Evolutionary conservation across 2,113 vertebrate species (phyloP), one percentile per base, ranked within the genome.

Genomic region (Poeciliopsis occidentalis): DNA sequence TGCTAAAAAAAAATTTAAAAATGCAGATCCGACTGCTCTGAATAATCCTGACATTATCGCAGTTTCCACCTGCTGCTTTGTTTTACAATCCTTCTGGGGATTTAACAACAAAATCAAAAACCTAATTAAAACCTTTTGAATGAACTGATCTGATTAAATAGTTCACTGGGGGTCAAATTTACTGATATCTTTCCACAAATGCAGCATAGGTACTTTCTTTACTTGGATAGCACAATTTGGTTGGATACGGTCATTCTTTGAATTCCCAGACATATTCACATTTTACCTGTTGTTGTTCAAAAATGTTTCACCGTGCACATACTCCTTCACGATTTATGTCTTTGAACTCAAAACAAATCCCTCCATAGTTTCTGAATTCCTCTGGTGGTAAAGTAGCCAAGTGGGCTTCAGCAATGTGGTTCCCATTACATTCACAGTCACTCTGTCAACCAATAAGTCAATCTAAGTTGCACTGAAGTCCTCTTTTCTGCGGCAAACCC

Each of bases 261-360:
- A 87, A 89, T 91, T 92, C 89, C 78, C 89, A 92, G 89, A 94
- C 80, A 90, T 73, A 57, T 88, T 76, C 75, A 89, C 85, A 91
- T 85, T 91, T 88, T 80, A 71, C 78, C 73, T 74, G 78, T 82
- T 75, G 82, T 78, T 89, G 79, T 85, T 81, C 88, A 87, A 86
- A 90, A 83, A 79, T 77, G 51, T 71, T 80, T 79, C 79, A 87
- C 68, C 75, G 70, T 78, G 85, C 87, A 89, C 92, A 79, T 73
- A 71, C 80, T 92, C 82, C 77, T 69, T 66, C 81, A 72, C 91
- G 92, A 95, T 94, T 94, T 83, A 94, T 93, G 83, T 84, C 62
- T 90, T 70, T 73, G 91, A 92, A 93, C 90, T 93, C 87, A 85
- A 86, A 81, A 84, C 77, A 91, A 93, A 94, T 91, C 85, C 86